Evolutionary conservation across 2,113 vertebrate species (phyloP).

Genomic region (Pyrgilauda ruficollis): DNA sequence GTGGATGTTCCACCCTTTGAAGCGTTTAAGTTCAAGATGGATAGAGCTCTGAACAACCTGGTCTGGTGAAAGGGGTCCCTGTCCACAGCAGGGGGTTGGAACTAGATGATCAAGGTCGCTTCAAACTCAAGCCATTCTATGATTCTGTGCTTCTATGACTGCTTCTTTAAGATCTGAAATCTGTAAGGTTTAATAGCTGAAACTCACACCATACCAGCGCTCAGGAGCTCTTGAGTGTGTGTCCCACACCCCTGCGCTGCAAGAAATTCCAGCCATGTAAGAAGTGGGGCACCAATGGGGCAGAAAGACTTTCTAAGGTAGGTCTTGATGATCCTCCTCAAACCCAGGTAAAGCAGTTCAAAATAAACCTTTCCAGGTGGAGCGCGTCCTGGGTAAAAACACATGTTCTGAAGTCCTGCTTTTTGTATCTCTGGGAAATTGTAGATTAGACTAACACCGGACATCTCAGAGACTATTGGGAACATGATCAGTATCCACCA

Average conservation of each 20-base stretch:
- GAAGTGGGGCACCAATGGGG: not conserved
- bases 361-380: not conserved
- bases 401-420: not conserved
- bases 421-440: not conserved
- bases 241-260: not conserved
- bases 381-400: not conserved
- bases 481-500: not conserved
- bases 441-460: not conserved
- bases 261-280: not conserved
- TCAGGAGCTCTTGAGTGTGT: not conserved
- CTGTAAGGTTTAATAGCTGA: not conserved
- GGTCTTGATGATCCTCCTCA: not conserved
- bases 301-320: not conserved
- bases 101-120: not conserved
- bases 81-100: not conserved
- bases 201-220: not conserved
- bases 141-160: not conserved
- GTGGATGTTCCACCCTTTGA: not conserved
- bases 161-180: not conserved
- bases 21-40: not conserved
- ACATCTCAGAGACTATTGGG: not conserved
- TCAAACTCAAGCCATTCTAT: not conserved
- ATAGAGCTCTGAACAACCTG: not conserved
- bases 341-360: not conserved
- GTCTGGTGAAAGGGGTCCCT: not conserved